Base-by-base conservation (phyloP, 2,888 invertebrate genomes). In the Chalcis sispes region DNA sequence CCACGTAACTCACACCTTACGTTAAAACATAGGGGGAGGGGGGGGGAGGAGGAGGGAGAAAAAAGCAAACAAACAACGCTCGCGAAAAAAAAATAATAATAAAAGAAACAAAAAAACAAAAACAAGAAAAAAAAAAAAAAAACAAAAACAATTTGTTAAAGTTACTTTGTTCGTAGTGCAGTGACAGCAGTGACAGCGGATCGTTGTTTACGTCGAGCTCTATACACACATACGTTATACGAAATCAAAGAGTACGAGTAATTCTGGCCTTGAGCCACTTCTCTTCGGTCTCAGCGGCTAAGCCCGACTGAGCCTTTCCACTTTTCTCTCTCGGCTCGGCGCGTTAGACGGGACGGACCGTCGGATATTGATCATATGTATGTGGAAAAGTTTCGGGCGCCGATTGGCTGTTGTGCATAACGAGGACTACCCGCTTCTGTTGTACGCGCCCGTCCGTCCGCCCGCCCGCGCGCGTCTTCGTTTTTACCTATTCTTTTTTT, bases 211-310 rank as follows among this genome's bases (percentile, higher is more conserved):
- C 75, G 70, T 32, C 32, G 3, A 8, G 32, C 32, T 32, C 32
- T 32, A 8, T 32, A 8, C 4, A 36, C 4, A 46, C 3, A 10
- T 36, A 10, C 36, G 36, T 36, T 36, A 36, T 10, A 46, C n/a
- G 3, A 46, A 46, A 3, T 15, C 8, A 8, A n/a, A 20, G 61
- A 32, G 8, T 4, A 18, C 29, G 77, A 79, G 69, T 64, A 69
- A 72, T 59, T 78, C 77, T 79, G 84, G 81, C 86, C 86, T 86
- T 86, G 86, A 82, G 82, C 84, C 80, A 85, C 82, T 84, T 85
- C 62, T 23, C 27, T 32, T 59, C 69, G 50, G 65, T 56, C 56
- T 13, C n/a, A 13, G n/a, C n/a, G n/a, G n/a, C n/a, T n/a, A n/a
- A n/a, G n/a, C n/a, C n/a, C n/a, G n/a, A n/a, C n/a, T n/a, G n/a